Conservation (phyloP, 2,113 vertebrate species). For the Hemicordylus capensis region DNA sequence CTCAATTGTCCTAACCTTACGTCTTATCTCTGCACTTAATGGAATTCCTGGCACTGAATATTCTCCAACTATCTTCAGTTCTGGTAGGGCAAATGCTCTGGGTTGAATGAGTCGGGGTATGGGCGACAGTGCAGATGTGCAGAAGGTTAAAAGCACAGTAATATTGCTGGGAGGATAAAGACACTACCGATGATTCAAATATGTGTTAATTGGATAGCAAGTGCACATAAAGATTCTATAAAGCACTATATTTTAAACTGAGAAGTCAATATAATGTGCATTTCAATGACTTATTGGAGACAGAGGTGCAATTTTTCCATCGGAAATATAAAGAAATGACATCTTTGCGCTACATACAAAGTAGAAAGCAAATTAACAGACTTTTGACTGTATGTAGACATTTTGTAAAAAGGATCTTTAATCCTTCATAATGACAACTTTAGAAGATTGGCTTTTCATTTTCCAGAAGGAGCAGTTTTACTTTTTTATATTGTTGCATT, state of each 20-base stretch:
- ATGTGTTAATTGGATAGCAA: constrained; percentile 26
- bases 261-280: constrained; percentile 14
- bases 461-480: not conserved
- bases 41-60: constrained; percentile 10
- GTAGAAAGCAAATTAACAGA: not conserved
- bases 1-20: constrained; percentile 9
- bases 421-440: not conserved
- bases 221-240: constrained; percentile 9
- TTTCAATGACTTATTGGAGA: constrained; percentile 9
- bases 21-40: constrained; percentile 3
- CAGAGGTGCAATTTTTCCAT: not conserved
- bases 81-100: not conserved
- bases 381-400: constrained; percentile 23
- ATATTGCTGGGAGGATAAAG: constrained; percentile 26
- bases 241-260: constrained; percentile 24
- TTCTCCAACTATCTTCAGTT: not conserved
- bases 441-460: not conserved
- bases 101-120: not conserved
- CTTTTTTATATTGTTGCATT: too few relatives aligned
- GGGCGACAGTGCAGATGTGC: constrained; percentile 1
- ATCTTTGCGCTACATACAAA: constrained; percentile 22
- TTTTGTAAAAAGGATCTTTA: not conserved
- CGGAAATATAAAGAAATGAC: constrained; percentile 16
- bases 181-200: not conserved
- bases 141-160: constrained; percentile 37